Base-by-base conservation (phyloP, 2,797 vertebrate species). In the Propithecus perrieri region DNA sequence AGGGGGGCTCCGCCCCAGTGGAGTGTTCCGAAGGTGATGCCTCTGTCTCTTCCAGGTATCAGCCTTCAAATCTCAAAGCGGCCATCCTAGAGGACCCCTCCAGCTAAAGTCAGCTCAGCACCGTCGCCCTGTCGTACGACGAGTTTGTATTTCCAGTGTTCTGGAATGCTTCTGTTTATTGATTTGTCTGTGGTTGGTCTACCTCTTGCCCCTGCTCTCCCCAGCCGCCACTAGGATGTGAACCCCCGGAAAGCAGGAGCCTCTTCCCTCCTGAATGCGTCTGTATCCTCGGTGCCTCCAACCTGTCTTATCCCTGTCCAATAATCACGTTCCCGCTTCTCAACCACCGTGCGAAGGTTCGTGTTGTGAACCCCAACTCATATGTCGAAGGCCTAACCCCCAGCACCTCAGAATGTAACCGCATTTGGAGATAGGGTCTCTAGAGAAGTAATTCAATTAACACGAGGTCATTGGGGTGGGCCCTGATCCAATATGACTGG, bases 361-460 rank as follows among this genome's bases (percentile, higher is more conserved):
- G 8, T n/a, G 7, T 18, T 65, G 15, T n/a, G 33, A 26, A n/a
- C 33, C n/a, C 50, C 43, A 10, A 41, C 13, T 20, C 89, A 1
- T 20, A 35, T 6, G 22, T 9, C 71, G 38, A 57, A 76, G 43
- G 75, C 30, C 50, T 85, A 53, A 13, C 20, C 13, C 10, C 46
- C 11, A n/a, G 13, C 8, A 26, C 12, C 57, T 84, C 72, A 30
- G 57, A 65, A 89, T 50, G 30, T 5, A 48, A 67, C 14, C 0
- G 13, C 41, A 0, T 59, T 69, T 61, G 38, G 8, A 75, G 35
- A 78, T 30, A 69, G 71, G 7, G 35, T 55, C 63, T 89, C 90
- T 63, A 72, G 69, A 88, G 57, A 87, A 74, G n/a, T 30, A 38
- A 74, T 86, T 57, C 76, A 71, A 86, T 59, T 59, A 72, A 85